Conservation (phyloP, 2,113 vertebrate genomes). For the Jacana jacana region DNA sequence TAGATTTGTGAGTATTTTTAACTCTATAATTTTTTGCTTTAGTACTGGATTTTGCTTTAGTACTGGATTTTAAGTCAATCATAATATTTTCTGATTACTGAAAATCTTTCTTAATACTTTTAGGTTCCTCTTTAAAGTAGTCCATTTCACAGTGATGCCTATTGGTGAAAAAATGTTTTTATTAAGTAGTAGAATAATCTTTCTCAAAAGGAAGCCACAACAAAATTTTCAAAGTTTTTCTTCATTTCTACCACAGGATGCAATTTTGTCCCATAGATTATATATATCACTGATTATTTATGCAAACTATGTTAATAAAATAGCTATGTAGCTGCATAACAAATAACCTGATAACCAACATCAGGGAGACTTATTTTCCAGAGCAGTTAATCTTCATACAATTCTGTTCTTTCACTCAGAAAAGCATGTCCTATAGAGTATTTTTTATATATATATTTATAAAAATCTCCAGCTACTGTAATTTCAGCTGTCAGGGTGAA, state of each 20-base stretch:
- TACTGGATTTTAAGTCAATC: not conserved
- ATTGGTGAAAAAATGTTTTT: not conserved
- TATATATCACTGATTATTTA: not conserved
- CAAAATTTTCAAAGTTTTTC: not conserved
- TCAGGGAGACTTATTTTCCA: not conserved
- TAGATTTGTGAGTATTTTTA: not conserved
- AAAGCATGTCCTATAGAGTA: not conserved
- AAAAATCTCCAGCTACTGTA: not conserved
- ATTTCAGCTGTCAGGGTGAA: conserved; percentile 7
- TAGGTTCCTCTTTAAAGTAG: not conserved
- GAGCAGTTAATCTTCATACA: not conserved
- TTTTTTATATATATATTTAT: not conserved
- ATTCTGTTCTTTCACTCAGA: not conserved
- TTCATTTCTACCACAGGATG: not conserved
- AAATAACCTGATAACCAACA: not conserved
- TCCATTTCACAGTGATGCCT: not conserved
- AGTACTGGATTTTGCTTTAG: not conserved
- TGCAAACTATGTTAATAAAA: not conserved
- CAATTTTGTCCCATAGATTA: not conserved
- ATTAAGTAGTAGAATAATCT: not conserved
- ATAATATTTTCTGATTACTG: not conserved
- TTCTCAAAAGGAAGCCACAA: not conserved
- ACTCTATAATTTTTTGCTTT: not conserved
- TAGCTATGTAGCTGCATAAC: not conserved
- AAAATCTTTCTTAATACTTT: not conserved